Conservation (phyloP, 1,140 invertebrate genomes). For the Colletes gigas region DNA sequence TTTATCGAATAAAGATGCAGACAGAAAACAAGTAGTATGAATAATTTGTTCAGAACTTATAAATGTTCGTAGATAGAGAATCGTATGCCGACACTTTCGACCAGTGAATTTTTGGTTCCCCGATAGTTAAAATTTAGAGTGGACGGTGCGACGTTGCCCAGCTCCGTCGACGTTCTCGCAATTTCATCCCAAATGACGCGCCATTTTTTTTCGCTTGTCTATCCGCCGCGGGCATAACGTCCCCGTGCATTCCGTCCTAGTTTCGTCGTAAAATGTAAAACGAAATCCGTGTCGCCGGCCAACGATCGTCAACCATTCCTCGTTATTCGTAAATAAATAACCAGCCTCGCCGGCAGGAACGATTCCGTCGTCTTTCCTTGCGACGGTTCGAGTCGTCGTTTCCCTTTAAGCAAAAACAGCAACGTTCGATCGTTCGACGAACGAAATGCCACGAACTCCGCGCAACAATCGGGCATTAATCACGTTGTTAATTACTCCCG, state of each 20-base stretch:
- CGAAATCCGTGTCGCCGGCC: conserved; percentile 33
- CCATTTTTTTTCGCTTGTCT: conserved; percentile 18
- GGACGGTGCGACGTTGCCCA: neutral
- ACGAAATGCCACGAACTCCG: conserved; percentile 10
- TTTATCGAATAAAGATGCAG: too few species aligned
- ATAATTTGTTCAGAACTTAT: too few species aligned
- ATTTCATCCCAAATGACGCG: conserved; percentile 14
- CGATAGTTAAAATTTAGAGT: too few species aligned
- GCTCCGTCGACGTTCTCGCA: neutral
- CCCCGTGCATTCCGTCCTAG: neutral
- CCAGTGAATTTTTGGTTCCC: too few species aligned
- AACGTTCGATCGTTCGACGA: conserved; percentile 6
- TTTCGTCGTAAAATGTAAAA: conserved; percentile 42
- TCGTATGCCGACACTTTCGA: too few species aligned
- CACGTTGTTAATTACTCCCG: conserved; percentile 32
- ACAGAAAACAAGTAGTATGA: too few species aligned
- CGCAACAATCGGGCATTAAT: conserved; percentile 31
- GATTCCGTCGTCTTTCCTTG: neutral
- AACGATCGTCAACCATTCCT: conserved; percentile 21
- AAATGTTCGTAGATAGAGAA: too few species aligned
- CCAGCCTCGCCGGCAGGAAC: neutral
- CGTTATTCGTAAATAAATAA: conserved; percentile 41
- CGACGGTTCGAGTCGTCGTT: neutral
- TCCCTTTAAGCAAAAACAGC: neutral
- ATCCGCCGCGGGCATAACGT: conserved; percentile 11